Percentiles rank a stretch among this genome's conserved stretches.
phyloP scores from a whole-genome alignment of 2,797 vertebrate genomes.

The Cephalopachus bancanus region DNA sequence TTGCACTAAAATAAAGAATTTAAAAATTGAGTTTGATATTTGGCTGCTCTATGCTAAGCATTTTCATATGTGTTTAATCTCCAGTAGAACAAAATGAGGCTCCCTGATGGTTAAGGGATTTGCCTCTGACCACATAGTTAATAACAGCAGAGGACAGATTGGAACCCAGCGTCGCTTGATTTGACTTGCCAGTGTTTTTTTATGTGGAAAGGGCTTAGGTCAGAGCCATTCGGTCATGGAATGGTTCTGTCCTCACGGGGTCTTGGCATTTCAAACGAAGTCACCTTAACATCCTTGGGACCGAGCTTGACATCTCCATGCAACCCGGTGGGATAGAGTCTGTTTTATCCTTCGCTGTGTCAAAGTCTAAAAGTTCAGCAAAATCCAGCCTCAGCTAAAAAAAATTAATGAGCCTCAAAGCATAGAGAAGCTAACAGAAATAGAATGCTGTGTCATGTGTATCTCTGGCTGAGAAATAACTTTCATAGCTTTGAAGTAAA shows the following conservation, averaged over 20 bases:
- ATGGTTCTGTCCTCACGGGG: neutral
- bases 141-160: neutral
- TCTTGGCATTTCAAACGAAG: neutral
- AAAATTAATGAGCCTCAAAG: neutral
- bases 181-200: neutral
- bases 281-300: neutral
- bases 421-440: neutral
- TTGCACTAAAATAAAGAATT: conserved; percentile 76
- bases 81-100: conserved; percentile 55
- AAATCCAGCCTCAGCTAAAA: conserved; percentile 38
- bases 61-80: conserved; percentile 69
- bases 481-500: conserved; percentile 21
- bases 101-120: conserved; percentile 63
- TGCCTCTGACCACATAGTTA: conserved; percentile 4
- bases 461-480: neutral
- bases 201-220: neutral
- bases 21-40: conserved; percentile 72
- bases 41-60: conserved; percentile 60
- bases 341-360: conserved; percentile 14
- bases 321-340: neutral
- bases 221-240: neutral
- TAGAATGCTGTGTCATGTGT: neutral
- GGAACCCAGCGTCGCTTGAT: neutral
- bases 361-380: conserved; percentile 22
- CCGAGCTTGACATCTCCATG: neutral